Conservation (phyloP, 92 coral and sea anemone genomes). For the Desmophyllum pertusum region DNA sequence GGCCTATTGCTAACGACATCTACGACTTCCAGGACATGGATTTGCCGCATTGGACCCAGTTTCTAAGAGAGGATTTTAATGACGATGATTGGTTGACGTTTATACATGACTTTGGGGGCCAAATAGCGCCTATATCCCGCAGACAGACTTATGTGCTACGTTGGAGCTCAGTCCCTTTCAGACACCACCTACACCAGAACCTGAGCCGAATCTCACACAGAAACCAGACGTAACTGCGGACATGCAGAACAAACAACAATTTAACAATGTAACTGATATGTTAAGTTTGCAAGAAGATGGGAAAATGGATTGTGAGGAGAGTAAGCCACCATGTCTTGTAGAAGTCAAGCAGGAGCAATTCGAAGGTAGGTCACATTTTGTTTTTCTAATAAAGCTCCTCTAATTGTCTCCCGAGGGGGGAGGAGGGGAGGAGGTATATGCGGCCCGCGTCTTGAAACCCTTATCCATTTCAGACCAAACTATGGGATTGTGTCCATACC, state of each 20-base stretch:
- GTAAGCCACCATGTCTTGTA: background rate
- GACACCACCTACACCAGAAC: constrained; percentile 8
- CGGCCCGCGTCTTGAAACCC: too few relatives aligned
- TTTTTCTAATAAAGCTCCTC: background rate
- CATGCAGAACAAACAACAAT: background rate
- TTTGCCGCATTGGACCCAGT: background rate
- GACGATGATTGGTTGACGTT: background rate
- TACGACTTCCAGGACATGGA: background rate
- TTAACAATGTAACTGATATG: too few relatives aligned
- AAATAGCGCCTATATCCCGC: background rate
- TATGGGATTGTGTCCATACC: too few relatives aligned
- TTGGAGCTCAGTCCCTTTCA: background rate
- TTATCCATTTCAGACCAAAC: too few relatives aligned
- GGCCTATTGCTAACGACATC: constrained; percentile 4
- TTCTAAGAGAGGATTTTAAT: background rate
- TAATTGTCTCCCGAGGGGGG: too few relatives aligned
- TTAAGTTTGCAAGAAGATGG: background rate
- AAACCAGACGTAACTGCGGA: background rate
- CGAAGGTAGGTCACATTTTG: background rate
- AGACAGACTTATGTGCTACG: background rate
- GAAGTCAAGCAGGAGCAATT: background rate
- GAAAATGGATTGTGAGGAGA: background rate
- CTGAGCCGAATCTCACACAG: background rate
- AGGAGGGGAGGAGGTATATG: too few relatives aligned
- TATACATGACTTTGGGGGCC: background rate